Conservation (phyloP, 2,797 vertebrate species). For the Lagorchestes hirsutus region DNA sequence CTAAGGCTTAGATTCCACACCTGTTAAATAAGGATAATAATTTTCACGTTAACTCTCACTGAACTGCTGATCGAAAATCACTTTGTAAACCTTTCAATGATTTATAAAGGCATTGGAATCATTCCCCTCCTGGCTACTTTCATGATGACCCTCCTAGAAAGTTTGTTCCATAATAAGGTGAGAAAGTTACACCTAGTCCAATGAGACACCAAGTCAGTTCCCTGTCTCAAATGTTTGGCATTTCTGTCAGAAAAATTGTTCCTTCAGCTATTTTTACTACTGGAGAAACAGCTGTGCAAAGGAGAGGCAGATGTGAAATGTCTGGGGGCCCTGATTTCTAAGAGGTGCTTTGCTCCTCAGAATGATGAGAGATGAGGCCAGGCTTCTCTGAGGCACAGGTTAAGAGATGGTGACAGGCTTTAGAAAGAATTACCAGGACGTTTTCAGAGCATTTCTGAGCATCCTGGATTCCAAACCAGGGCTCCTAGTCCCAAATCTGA, state of each 20-base stretch:
- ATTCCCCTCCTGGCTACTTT: neutral
- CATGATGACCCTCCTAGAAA: constrained; percentile 4
- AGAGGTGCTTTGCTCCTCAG: neutral
- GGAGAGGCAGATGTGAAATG: constrained; percentile 58
- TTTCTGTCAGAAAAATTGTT: constrained; percentile 40
- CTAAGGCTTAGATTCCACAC: neutral
- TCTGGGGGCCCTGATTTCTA: neutral
- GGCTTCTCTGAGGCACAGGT: neutral
- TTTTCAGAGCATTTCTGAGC: constrained; percentile 21
- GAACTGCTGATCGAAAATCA: neutral
- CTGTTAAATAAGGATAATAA: neutral
- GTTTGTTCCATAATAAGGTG: neutral
- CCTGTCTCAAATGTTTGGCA: constrained; percentile 7
- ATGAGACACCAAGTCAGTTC: constrained; percentile 32
- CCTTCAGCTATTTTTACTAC: constrained; percentile 60
- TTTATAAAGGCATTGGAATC: neutral
- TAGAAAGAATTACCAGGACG: constrained; percentile 29
- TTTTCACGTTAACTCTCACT: neutral
- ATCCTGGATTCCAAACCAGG: neutral
- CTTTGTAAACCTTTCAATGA: neutral
- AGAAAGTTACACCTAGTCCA: neutral
- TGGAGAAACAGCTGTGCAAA: constrained; percentile 49
- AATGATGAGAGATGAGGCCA: neutral
- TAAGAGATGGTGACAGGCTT: constrained; percentile 25
- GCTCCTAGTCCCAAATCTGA: neutral